Base-by-base conservation (phyloP, 1,140 invertebrate genomes). In the Dendroctonus ponderosae region DNA sequence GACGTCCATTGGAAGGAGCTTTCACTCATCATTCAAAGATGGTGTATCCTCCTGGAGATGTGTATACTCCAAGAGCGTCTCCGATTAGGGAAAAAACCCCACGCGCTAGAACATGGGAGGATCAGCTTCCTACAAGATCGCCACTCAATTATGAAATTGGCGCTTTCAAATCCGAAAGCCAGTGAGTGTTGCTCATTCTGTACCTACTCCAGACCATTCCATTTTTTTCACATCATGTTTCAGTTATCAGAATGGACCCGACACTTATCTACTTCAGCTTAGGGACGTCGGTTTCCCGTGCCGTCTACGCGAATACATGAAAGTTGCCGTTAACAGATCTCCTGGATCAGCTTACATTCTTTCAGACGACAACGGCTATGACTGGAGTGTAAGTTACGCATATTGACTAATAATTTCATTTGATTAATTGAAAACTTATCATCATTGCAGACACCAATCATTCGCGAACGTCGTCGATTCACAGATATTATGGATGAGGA, bases 401-500 rank as follows among this genome's bases (percentile, higher is more conserved):
- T 40, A 5, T 12, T 42, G 38, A 38, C 38, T 56, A 9, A 39
- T 39, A 48, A 44, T 5, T 46, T 59, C 26, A n/a, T 44, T 6
- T 40, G 53, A 40, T 56, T 56, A 26, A 26, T 26, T 26, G 26
- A 26, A 26, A 26, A 26, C 26, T 26, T 26, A 14, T n/a, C n/a
- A n/a, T n/a, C n/a, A n/a, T 60, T 46, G 38, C 72, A 93, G 90
- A 87, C 91, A 0, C 92, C 93, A 6, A 86, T 93, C 5, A 93
- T 97, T 70, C 84, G 91, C 37, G 94, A 97, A 80, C 82, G 94
- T 62, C 86, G 94, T 65, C 87, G 93, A 51, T 96, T 97, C 77
- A 94, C 91, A 6, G 94, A 97, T 74, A 87, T 97, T 1, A 96
- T 96, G 93, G 94, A 97, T 77, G 94, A 97, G 78, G 93, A 97